Evolutionary conservation across 2,113 vertebrate species (phyloP).

Genomic region (Gambusia affinis): DNA sequence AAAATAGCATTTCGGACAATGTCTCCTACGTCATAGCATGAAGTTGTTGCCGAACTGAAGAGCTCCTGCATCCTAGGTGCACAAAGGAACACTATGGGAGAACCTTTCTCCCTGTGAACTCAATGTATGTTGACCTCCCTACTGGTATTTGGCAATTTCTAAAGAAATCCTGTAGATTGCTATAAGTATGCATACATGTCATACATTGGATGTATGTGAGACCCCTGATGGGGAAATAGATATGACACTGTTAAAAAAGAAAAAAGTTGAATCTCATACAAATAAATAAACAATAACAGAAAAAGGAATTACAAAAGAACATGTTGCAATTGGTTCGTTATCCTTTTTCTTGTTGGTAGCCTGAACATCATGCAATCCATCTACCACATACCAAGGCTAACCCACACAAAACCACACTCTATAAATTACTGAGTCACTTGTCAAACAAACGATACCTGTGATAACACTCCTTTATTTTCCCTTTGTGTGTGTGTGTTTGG

Average conservation of each 20-base stretch:
- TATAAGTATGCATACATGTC: too few species aligned
- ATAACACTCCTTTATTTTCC: constrained; percentile 57
- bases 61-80: too few species aligned
- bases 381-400: constrained; percentile 46
- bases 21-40: too few species aligned
- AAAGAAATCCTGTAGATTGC: too few species aligned
- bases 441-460: constrained; percentile 68
- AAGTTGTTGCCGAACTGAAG: too few species aligned
- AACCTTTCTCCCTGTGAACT: too few species aligned
- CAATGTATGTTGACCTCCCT: too few species aligned
- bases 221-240: neutral
- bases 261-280: neutral
- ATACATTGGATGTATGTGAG: neutral
- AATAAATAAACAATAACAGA: neutral
- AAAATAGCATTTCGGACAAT: too few species aligned
- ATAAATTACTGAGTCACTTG: constrained; percentile 56
- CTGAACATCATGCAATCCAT: constrained; percentile 12
- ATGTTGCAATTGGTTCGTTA: neutral
- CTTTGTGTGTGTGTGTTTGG: constrained; percentile 53
- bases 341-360: constrained; percentile 20
- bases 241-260: neutral
- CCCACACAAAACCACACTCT: constrained; percentile 20
- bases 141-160: too few species aligned
- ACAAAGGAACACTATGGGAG: too few species aligned
- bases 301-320: neutral